These are phyloP conservation scores for Gila orcuttii DNA, from an alignment of 2,113 vertebrate genomes.

Conservation along the genomic window DNA sequence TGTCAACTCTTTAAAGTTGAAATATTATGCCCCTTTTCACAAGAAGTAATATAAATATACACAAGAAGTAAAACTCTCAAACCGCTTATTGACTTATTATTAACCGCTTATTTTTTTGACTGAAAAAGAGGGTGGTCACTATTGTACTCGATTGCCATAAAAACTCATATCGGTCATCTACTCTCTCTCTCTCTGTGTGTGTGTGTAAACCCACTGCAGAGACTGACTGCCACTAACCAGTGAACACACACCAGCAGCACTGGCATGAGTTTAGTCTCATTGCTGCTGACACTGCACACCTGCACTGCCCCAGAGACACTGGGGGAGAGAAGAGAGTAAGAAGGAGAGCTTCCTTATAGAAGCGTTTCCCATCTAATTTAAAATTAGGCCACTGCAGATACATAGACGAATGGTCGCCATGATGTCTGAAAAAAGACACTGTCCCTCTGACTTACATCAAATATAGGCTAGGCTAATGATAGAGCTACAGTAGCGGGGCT, in stretches of 20 bases:
- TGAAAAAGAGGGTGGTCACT: background rate
- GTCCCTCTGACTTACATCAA: constrained; percentile 51
- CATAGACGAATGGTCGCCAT: constrained; percentile 32
- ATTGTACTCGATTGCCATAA: background rate
- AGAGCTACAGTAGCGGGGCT: constrained; percentile 25
- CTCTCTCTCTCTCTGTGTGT: background rate
- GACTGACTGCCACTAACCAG: constrained; percentile 4
- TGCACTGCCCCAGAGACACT: constrained; percentile 57
- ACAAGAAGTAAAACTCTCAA: no score
- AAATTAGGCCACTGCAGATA: constrained; percentile 59
- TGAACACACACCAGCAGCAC: constrained; percentile 39
- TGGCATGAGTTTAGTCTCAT: constrained; percentile 50
- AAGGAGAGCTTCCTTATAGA: constrained; percentile 5
- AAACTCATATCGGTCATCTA: background rate
- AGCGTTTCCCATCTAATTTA: constrained; percentile 40
- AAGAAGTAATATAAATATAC: no score
- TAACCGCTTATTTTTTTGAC: no score
- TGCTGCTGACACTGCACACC: constrained; percentile 75
- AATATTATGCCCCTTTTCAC: no score
- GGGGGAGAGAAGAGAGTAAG: constrained; percentile 9
- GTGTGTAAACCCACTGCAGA: background rate
- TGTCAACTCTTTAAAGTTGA: no score
- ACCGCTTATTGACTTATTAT: no score
- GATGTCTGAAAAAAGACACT: constrained; percentile 51
- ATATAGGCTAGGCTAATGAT: constrained; percentile 41